Evolutionary conservation across 2,888 invertebrate genomes (phyloP).

Genomic region (Yponomeuta evonymella): DNA sequence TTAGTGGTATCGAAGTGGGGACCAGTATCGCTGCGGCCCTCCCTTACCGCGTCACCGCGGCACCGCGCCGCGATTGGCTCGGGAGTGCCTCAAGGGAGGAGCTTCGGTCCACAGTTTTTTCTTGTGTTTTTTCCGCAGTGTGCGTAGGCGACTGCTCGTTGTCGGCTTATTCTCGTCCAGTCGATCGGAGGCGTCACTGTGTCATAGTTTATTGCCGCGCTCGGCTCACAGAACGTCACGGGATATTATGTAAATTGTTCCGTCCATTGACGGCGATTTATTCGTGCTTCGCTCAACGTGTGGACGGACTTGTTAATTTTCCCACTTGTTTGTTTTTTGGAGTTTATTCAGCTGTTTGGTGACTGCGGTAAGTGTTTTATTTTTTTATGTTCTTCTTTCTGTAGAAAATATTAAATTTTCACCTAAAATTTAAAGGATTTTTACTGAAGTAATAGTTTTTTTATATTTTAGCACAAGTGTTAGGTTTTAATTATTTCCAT

Average conservation of each 20-base stretch:
- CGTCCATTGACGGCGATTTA: slow-evolving; percentile 49
- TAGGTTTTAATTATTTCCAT: not conserved
- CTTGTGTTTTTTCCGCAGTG: slow-evolving; percentile 50
- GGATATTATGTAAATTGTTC: slow-evolving; percentile 62
- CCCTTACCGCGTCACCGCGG: slow-evolving; percentile 52
- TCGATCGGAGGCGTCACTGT: slow-evolving; percentile 72
- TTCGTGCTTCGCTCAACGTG: slow-evolving; percentile 54
- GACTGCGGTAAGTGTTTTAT: slow-evolving; percentile 38
- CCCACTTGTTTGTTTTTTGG: slow-evolving; percentile 29
- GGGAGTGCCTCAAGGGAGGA: slow-evolving; percentile 61
- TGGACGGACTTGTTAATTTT: slow-evolving; percentile 43
- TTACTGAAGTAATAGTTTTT: not conserved
- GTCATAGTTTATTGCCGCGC: slow-evolving; percentile 70
- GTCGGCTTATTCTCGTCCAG: slow-evolving; percentile 67
- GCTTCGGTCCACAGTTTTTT: slow-evolving; percentile 62
- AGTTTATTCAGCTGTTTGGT: slow-evolving; percentile 37
- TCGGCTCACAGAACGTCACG: slow-evolving; percentile 45
- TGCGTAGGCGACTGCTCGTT: slow-evolving; percentile 62
- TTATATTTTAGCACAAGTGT: not conserved
- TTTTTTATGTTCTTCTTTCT: slow-evolving; percentile 16
- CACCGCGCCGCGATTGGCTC: slow-evolving; percentile 55
- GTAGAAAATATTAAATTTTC: slow-evolving; percentile 14
- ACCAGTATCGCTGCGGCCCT: slow-evolving; percentile 69
- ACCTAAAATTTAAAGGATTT: too few species aligned
- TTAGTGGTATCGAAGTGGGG: slow-evolving; percentile 73